Conservation (phyloP, 2,888 invertebrate genomes). For the Apodemia hepburni region DNA sequence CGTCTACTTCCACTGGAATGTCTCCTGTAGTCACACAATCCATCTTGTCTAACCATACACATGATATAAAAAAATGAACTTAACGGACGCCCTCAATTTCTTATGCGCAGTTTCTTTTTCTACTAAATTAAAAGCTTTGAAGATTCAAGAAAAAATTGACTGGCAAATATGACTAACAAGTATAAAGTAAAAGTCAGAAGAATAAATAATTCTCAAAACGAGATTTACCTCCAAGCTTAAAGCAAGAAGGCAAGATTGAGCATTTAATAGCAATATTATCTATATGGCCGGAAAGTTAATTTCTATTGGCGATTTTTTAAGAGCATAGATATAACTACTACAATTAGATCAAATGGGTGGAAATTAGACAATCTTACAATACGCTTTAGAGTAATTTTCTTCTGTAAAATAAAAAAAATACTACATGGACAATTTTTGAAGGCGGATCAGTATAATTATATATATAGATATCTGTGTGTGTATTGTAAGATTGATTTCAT, state of each 20-base stretch:
- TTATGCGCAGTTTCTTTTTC: background rate
- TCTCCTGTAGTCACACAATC: background rate
- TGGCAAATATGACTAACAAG: background rate
- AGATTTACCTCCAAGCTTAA: conserved; percentile 9
- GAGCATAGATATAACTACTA: conserved; percentile 39
- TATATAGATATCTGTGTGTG: background rate
- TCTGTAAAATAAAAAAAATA: conserved; percentile 10
- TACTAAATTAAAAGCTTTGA: background rate
- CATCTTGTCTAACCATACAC: background rate
- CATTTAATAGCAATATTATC: conserved; percentile 37
- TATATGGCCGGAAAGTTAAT: conserved; percentile 41
- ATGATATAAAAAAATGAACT: background rate
- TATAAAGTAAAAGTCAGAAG: conserved; percentile 5
- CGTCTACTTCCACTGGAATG: no score
- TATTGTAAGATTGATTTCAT: conserved; percentile 1
- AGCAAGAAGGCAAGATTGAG: conserved; percentile 39
- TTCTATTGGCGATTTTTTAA: conserved; percentile 50
- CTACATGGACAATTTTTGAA: conserved; percentile 19
- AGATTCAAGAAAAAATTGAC: background rate
- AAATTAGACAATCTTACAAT: conserved; percentile 18
- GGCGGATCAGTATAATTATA: conserved; percentile 12
- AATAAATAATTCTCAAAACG: conserved; percentile 13
- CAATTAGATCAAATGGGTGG: background rate
- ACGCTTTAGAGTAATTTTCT: conserved; percentile 14
- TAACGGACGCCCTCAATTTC: background rate